Evolutionary conservation across 2,888 invertebrate genomes (phyloP), one percentile per base, ranked within the genome.

Genomic region (Dicyrtoma fusca): DNA sequence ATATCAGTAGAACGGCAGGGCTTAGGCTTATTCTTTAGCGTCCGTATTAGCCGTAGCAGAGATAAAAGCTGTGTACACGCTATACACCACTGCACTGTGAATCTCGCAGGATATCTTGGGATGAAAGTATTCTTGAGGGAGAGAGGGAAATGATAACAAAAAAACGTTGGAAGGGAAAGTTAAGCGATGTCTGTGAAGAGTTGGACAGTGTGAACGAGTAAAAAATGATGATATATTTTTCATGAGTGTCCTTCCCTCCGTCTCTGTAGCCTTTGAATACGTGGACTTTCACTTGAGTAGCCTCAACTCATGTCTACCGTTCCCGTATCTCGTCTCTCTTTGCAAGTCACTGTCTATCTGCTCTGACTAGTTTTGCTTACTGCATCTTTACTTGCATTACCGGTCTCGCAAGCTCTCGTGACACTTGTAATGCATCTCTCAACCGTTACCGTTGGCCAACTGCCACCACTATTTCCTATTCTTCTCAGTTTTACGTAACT

Each of bases 391-490:
- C 34, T 8, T 3, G 34, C n/a, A n/a, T n/a, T n/a, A n/a, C 42
- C 42, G 26, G 10, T 44, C 19, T 34, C 25, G 34, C 61, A 61
- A 34, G 34, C 25, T 19, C n/a, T 10, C 19, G 23, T 51, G 49
- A 51, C 49, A 65, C 49, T 65, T 25, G 42, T 26, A 61, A 61
- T 61, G 61, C 61, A 61, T 61, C 61, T 61, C 34, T 42, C 21
- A 17, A 21, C 64, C 62, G 49, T 74, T 34, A 34, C 34, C 62
- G 49, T 74, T 74, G 74, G 74, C 74, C 64, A 74, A 69, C 64
- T 74, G 74, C 74, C 74, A 74, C 74, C 62, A 63, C 61, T 49
- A 49, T 26, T 51, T 51, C 49, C 34, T 21, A n/a, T 62, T 62
- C 14, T 42, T 21, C 62, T 19, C n/a, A 17, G 62, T 34, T 5